Evolutionary conservation across 2,113 vertebrate species (phyloP).

Genomic region (Redunca redunca): DNA sequence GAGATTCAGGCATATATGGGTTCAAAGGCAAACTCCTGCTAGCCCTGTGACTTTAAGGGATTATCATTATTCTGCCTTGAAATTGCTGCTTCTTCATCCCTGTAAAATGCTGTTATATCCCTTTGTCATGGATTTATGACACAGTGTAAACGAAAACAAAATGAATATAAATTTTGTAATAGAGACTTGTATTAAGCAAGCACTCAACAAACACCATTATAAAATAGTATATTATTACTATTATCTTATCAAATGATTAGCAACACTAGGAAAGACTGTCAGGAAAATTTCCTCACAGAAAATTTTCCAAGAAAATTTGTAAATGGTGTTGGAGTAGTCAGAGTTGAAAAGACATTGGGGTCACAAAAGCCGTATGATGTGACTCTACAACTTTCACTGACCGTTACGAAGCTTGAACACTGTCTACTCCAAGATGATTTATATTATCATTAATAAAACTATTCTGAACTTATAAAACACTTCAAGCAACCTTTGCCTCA

Average conservation of each 20-base stretch:
- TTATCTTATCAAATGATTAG: not conserved
- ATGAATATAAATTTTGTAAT: not conserved
- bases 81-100: not conserved
- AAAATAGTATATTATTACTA: not conserved
- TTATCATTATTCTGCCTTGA: not conserved
- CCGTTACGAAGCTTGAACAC: not conserved
- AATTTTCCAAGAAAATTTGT: not conserved
- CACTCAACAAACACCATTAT: not conserved
- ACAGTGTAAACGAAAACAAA: not conserved
- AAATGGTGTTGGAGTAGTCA: not conserved
- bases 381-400: not conserved
- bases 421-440: not conserved
- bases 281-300: not conserved
- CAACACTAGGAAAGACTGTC: not conserved
- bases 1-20: not conserved
- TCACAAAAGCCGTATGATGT: not conserved
- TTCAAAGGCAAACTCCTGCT: not conserved
- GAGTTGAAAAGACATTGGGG: not conserved
- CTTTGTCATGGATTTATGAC: not conserved
- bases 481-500: not conserved
- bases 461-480: not conserved
- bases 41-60: not conserved
- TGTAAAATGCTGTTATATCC: not conserved
- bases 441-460: conserved; percentile 33
- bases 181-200: not conserved